Evolutionary conservation across 2,888 invertebrate genomes (phyloP).

Genomic region (Dexiosoma caninum): DNA sequence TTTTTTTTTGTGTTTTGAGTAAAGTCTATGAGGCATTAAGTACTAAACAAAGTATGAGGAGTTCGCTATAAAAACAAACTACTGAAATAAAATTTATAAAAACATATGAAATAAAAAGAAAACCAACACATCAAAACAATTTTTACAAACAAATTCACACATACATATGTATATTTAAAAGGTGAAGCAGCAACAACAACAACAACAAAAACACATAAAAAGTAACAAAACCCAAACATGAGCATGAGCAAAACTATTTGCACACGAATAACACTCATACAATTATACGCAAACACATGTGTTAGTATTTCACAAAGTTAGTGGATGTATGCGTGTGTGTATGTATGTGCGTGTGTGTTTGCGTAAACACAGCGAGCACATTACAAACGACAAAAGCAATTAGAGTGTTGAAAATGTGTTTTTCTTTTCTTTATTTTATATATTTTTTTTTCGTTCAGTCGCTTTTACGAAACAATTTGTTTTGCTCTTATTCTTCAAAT

Average conservation of each 20-base stretch:
- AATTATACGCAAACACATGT: background rate
- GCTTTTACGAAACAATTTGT: constrained; percentile 31
- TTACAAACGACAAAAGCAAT: constrained; percentile 65
- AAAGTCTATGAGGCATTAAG: constrained; percentile 56
- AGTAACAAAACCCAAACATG: constrained; percentile 35
- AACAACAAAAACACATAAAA: background rate
- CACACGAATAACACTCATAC: constrained; percentile 4
- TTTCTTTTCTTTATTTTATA: too few relatives aligned
- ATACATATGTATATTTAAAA: background rate
- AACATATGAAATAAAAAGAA: background rate
- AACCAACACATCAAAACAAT: constrained; percentile 28
- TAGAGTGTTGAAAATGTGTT: constrained; percentile 61
- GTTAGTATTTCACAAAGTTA: too few relatives aligned
- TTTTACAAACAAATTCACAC: constrained; percentile 30
- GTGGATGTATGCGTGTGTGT: too few relatives aligned
- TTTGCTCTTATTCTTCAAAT: constrained; percentile 18
- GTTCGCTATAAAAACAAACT: constrained; percentile 38
- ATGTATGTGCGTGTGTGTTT: background rate
- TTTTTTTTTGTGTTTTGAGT: background rate
- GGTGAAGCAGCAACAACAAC: too few relatives aligned
- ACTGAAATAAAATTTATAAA: constrained; percentile 21
- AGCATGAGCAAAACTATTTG: constrained; percentile 45
- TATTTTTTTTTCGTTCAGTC: too few relatives aligned
- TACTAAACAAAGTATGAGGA: constrained; percentile 53
- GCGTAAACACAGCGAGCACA: constrained; percentile 12